A percentile compares a stretch with the other conserved stretches of the same genome.
Conservation (phyloP, 2,113 vertebrate species). For the Saccopteryx bilineata region DNA sequence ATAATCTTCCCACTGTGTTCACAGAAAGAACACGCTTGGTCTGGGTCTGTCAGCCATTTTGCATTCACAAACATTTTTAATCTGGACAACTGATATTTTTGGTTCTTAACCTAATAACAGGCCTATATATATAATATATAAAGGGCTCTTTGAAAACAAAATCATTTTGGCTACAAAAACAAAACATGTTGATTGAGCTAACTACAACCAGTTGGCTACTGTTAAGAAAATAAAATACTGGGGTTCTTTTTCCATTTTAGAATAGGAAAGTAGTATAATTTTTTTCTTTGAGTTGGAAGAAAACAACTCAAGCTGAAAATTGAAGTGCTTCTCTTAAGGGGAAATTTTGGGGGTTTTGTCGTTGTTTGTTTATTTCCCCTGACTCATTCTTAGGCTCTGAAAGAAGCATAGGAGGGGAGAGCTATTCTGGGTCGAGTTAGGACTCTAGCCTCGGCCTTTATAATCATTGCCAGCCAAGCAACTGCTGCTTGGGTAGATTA, state of each 20-base stretch:
- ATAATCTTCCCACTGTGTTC: slow-evolving; percentile 46
- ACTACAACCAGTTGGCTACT: neutral
- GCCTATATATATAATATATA: neutral
- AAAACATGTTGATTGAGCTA: slow-evolving; percentile 10
- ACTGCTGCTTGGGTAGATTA: slow-evolving; percentile 36
- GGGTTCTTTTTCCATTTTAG: slow-evolving; percentile 2
- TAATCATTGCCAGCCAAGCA: slow-evolving; percentile 21
- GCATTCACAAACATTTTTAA: neutral
- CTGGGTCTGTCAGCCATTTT: neutral
- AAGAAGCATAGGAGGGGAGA: slow-evolving; percentile 2
- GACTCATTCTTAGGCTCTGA: slow-evolving; percentile 5
- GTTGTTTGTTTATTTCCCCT: neutral
- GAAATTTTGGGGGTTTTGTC: neutral
- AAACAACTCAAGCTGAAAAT: slow-evolving; percentile 15
- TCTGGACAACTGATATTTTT: neutral
- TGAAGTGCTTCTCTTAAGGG: slow-evolving; percentile 42
- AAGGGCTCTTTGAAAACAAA: slow-evolving; percentile 44
- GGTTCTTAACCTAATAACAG: neutral
- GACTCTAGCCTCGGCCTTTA: slow-evolving; percentile 12
- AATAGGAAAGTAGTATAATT: neutral
- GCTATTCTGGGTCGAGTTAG: slow-evolving; percentile 30
- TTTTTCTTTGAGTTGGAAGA: slow-evolving; percentile 44
- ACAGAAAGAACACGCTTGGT: neutral
- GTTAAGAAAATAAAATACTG: slow-evolving; percentile 26
- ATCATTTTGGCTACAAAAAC: slow-evolving; percentile 15